Percentiles rank a stretch among this genome's conserved stretches.
Conservation (phyloP, 1,140 invertebrate species). For the Formica selysi region DNA sequence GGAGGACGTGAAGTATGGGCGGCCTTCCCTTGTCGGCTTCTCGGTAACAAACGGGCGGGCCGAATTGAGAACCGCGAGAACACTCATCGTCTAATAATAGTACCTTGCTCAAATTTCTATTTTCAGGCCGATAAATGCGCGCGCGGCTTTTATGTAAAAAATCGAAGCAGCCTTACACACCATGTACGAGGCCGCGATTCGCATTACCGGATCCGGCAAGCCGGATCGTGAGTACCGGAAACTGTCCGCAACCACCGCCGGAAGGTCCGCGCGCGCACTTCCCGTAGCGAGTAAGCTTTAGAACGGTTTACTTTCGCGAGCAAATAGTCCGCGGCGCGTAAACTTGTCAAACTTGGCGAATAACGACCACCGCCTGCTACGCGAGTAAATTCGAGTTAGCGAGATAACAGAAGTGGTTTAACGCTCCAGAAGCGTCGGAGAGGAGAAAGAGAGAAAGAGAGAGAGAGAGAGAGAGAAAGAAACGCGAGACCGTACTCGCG, state of each 20-base stretch:
- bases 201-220: slow-evolving; percentile 25
- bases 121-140: slow-evolving; percentile 68
- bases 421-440: not conserved
- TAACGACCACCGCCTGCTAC: slow-evolving; percentile 54
- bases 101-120: slow-evolving; percentile 77
- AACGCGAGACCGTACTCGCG: not conserved
- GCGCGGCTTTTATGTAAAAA: slow-evolving; percentile 72
- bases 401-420: slow-evolving; percentile 42
- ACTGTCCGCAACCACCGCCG: not conserved
- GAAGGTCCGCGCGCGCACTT: not conserved
- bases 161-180: slow-evolving; percentile 2
- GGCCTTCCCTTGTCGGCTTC: slow-evolving; percentile 46
- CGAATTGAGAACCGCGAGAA: slow-evolving; percentile 63
- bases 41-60: slow-evolving; percentile 45
- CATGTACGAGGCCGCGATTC: slow-evolving; percentile 6
- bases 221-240: slow-evolving; percentile 21
- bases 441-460: not conserved
- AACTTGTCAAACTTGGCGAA: slow-evolving; percentile 58
- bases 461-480: slow-evolving; percentile 5
- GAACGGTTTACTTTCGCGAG: slow-evolving; percentile 49
- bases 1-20: slow-evolving; percentile 37
- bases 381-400: slow-evolving; percentile 58
- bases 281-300: not conserved
- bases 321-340: slow-evolving; percentile 59
- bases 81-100: slow-evolving; percentile 77